Evolutionary conservation across 2,888 invertebrate species (phyloP).

Genomic region (Drosophila trichaetosa): DNA sequence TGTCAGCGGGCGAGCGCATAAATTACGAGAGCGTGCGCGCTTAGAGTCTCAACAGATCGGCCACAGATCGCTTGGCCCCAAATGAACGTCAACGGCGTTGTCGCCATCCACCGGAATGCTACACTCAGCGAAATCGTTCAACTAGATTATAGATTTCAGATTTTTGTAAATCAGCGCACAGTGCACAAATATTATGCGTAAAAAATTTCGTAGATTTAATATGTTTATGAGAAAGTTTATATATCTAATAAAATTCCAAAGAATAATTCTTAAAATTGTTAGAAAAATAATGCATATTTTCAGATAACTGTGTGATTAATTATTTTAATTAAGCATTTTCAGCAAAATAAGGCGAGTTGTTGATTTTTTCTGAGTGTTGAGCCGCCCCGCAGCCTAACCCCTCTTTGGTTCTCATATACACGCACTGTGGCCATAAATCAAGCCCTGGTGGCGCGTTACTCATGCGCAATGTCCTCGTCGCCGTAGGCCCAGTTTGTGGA

Average conservation of each 20-base stretch:
- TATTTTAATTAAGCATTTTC: neutral
- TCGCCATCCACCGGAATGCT: constrained; percentile 55
- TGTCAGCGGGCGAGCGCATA: constrained; percentile 74
- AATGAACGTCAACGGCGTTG: constrained; percentile 63
- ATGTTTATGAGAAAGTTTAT: neutral
- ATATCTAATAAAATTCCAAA: neutral
- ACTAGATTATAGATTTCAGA: neutral
- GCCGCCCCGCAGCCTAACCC: neutral
- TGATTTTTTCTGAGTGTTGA: constrained; percentile 1
- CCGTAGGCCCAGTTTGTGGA: constrained; percentile 12
- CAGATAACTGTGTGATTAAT: neutral
- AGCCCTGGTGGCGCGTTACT: constrained; percentile 69
- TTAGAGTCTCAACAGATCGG: constrained; percentile 38
- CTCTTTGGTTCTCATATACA: constrained; percentile 1
- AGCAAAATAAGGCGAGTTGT: neutral
- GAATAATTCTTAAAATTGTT: rapidly evolving
- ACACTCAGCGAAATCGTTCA: constrained; percentile 5
- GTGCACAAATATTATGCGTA: neutral
- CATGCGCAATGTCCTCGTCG: constrained; percentile 68
- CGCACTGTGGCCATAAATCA: constrained; percentile 62
- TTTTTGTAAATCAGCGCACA: neutral
- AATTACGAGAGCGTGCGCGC: constrained; percentile 60
- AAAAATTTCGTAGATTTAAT: neutral
- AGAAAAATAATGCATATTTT: neutral
- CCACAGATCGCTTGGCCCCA: constrained; percentile 37